Percentiles rank a stretch among this genome's conserved stretches.
Evolutionary conservation across 2,888 invertebrate species (phyloP).

Genomic region (Sphaeridia pumilis): DNA sequence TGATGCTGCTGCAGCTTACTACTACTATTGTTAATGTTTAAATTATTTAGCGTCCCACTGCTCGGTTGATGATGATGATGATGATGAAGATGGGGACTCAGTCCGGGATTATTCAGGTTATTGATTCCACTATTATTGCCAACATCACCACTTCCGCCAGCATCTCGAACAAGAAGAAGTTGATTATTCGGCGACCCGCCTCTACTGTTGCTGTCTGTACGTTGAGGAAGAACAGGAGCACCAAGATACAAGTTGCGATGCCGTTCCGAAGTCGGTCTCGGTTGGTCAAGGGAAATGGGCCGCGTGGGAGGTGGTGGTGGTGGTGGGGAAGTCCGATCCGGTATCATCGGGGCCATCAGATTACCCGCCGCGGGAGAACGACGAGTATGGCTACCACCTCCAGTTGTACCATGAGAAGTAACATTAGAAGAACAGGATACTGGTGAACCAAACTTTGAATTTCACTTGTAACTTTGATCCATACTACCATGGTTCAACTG

Average conservation of each 20-base stretch:
- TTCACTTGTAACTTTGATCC: no score
- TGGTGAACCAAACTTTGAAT: conserved; percentile 34
- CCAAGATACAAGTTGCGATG: conserved; percentile 88
- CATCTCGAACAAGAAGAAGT: no score
- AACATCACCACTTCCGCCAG: not conserved
- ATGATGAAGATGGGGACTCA: no score
- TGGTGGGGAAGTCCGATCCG: no score
- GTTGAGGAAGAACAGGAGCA: conserved; percentile 47
- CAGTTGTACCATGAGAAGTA: conserved; percentile 22
- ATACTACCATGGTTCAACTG: no score
- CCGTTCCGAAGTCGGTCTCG: conserved; percentile 74
- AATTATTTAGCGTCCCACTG: conserved; percentile 7
- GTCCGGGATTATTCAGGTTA: no score
- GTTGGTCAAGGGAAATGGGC: conserved; percentile 50
- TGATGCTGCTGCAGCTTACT: conserved; percentile 10
- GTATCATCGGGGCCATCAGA: no score
- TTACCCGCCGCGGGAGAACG: not conserved
- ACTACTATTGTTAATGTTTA: conserved; percentile 9
- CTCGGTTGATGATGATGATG: conserved; percentile 11
- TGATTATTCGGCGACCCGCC: no score
- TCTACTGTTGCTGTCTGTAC: no score
- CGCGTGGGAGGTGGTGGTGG: conserved; percentile 34
- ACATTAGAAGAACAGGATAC: conserved; percentile 34
- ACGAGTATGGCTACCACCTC: not conserved
- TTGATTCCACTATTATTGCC: no score